Evolutionary conservation across 2,888 invertebrate genomes (phyloP).

Genomic region (Ganaspis brasiliensis): DNA sequence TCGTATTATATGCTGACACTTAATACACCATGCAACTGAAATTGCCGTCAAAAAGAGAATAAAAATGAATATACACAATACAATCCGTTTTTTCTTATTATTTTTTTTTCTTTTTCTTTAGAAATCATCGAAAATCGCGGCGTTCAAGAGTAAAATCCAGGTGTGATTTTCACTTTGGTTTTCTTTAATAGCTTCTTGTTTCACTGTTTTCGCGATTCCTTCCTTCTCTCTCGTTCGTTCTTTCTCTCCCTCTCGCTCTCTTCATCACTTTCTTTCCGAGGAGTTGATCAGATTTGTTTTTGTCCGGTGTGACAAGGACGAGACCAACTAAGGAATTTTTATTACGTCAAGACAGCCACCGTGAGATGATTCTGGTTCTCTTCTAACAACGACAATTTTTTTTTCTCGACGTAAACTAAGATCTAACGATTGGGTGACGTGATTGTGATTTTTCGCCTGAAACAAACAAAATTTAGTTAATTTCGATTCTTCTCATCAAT

Average conservation of each 20-base stretch:
- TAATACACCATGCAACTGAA: conserved; percentile 78
- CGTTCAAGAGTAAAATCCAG: conserved; percentile 56
- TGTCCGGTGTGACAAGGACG: conserved; percentile 62
- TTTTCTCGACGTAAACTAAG: conserved; percentile 79
- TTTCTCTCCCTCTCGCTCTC: conserved; percentile 57
- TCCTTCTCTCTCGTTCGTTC: conserved; percentile 55
- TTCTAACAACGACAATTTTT: conserved; percentile 78
- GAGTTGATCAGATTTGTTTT: conserved; percentile 42
- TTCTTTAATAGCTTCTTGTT: conserved; percentile 35
- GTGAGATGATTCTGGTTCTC: conserved; percentile 71
- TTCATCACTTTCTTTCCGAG: conserved; percentile 57
- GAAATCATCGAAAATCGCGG: conserved; percentile 74
- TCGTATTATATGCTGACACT: conserved; percentile 79
- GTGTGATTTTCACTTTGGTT: conserved; percentile 44
- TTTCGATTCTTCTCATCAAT: conserved; percentile 3
- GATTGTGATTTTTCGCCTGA: conserved; percentile 77
- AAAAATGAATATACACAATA: conserved; percentile 78
- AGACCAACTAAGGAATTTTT: conserved; percentile 73
- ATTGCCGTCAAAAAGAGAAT: conserved; percentile 72
- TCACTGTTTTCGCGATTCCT: conserved; percentile 50
- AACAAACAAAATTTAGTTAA: conserved; percentile 4
- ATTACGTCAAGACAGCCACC: conserved; percentile 73
- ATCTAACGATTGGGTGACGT: conserved; percentile 80
- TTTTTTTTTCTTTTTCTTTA: conserved; percentile 58
- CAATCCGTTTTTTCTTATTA: too few relatives aligned